Conservation (phyloP, 2,797 vertebrate genomes). For the Chromobotia macracanthus region DNA sequence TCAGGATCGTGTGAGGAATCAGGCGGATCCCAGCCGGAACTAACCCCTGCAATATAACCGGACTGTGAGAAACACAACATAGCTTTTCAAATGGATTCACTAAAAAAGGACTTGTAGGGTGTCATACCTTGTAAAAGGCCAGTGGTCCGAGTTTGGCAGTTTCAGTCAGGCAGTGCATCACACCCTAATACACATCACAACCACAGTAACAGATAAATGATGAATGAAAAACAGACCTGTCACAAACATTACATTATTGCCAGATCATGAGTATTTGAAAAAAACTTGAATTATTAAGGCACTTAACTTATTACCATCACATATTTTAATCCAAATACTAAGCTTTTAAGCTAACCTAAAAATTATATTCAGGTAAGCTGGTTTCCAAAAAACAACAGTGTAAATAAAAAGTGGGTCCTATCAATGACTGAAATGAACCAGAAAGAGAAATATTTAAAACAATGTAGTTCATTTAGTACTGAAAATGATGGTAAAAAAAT, state of each 20-base stretch:
- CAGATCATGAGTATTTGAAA: no score
- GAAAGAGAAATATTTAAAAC: no score
- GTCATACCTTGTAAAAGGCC: slow-evolving; percentile 91
- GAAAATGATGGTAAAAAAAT: no score
- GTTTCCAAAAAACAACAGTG: not conserved
- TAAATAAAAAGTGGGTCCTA: not conserved
- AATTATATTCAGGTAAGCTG: no score
- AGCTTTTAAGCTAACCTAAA: no score
- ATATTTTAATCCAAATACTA: no score
- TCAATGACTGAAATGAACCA: not conserved
- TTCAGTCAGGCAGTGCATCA: slow-evolving; percentile 86
- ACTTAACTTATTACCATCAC: no score
- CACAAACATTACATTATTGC: no score
- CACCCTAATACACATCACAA: slow-evolving; percentile 75
- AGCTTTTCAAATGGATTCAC: not conserved
- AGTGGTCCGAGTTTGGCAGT: slow-evolving; percentile 88
- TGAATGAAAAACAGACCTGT: not conserved
- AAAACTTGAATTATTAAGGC: not conserved
- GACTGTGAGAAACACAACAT: not conserved
- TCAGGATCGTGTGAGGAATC: slow-evolving; percentile 92
- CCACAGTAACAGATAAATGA: no score
- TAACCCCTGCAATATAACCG: slow-evolving; percentile 80
- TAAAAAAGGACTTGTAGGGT: not conserved
- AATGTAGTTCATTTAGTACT: no score
- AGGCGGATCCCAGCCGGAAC: slow-evolving; percentile 91